phyloP scores from a whole-genome alignment of 1,140 invertebrate species.

The Papilio helenus region DNA sequence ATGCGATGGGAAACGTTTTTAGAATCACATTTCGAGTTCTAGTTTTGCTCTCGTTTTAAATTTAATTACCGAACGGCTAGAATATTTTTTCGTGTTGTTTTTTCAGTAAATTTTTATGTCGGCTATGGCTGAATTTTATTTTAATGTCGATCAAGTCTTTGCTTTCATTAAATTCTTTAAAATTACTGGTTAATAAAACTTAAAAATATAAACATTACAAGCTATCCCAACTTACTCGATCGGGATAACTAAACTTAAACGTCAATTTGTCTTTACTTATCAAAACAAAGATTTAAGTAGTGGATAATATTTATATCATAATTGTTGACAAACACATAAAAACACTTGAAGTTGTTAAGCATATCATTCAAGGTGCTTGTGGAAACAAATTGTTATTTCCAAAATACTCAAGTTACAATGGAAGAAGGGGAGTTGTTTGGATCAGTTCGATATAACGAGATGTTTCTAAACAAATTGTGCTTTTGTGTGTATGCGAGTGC shows the following conservation, averaged over 20 bases:
- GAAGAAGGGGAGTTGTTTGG: not conserved
- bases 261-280: too few species aligned
- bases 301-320: too few species aligned
- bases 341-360: not conserved
- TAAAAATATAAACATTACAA: not conserved
- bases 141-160: constrained; percentile 9
- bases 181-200: not conserved
- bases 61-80: constrained; percentile 25
- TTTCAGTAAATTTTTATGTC: constrained; percentile 17
- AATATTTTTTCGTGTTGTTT: constrained; percentile 26
- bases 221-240: not conserved
- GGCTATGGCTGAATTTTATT: constrained; percentile 4
- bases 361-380: not conserved
- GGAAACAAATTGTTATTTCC: constrained; percentile 4
- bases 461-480: constrained; percentile 49
- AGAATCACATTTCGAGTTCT: constrained; percentile 10
- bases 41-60: constrained; percentile 11
- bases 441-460: constrained; percentile 18
- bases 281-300: too few species aligned
- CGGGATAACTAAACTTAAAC: too few species aligned
- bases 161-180: not conserved
- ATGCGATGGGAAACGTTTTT: constrained; percentile 15
- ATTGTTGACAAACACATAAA: too few species aligned
- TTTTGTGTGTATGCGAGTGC: constrained; percentile 36
- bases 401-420: constrained; percentile 28